These are phyloP conservation scores for Drosophila obscura DNA, from an alignment of 1,140 invertebrate genomes.

Conservation along the genomic window DNA sequence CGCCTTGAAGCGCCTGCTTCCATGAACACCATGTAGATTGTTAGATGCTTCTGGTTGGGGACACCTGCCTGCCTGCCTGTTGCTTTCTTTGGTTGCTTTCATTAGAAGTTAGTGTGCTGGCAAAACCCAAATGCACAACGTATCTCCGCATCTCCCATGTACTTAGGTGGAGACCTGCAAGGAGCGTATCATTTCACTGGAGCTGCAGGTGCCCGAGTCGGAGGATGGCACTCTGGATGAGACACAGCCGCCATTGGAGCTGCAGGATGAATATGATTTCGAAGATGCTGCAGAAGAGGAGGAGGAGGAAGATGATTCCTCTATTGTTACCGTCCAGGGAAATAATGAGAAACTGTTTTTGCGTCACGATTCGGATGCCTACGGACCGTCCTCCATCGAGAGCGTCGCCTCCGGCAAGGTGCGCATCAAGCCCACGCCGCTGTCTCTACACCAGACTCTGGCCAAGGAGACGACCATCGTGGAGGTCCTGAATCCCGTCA, in stretches of 20 bases:
- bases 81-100: conserved; percentile 50
- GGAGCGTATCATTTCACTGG: conserved; percentile 94
- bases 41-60: conserved; percentile 53
- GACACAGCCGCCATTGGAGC: conserved; percentile 65
- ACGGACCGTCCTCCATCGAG: conserved; percentile 79
- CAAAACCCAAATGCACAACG: conserved; percentile 68
- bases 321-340: conserved; percentile 79
- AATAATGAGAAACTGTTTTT: conserved; percentile 80
- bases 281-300: conserved; percentile 48
- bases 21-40: not conserved
- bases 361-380: conserved; percentile 68
- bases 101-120: conserved; percentile 61
- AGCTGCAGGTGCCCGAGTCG: conserved; percentile 85
- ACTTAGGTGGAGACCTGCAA: conserved; percentile 92
- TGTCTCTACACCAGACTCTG: conserved; percentile 74
- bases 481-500: conserved; percentile 82
- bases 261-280: conserved; percentile 52
- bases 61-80: conserved; percentile 18
- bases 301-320: conserved; percentile 80
- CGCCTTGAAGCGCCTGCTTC: conserved; percentile 2
- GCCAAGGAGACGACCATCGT: conserved; percentile 83
- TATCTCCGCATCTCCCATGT: conserved; percentile 68
- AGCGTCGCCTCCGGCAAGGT: conserved; percentile 71
- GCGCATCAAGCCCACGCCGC: conserved; percentile 70
- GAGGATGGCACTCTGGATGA: conserved; percentile 64